These are phyloP conservation scores for Iguana delicatissima DNA, from an alignment of 2,797 vertebrate genomes.

Conservation along the genomic window DNA sequence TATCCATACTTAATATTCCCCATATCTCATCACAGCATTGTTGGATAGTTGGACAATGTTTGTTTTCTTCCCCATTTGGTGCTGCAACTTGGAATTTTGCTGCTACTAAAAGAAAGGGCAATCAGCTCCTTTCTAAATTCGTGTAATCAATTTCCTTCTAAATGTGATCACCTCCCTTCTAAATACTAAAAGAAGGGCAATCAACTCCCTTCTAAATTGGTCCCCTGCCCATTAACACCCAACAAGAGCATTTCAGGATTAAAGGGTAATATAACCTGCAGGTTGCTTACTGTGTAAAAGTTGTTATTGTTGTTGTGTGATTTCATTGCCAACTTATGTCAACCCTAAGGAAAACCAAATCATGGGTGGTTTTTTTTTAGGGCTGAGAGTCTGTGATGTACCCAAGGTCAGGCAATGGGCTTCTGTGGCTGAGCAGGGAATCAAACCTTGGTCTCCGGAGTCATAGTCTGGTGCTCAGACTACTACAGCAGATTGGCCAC, in stretches of 20 bases:
- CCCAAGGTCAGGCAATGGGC: too few relatives aligned
- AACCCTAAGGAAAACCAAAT: too few relatives aligned
- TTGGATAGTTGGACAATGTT: constrained; percentile 7
- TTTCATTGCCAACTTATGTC: too few relatives aligned
- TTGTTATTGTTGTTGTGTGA: too few relatives aligned
- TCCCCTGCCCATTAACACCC: not conserved
- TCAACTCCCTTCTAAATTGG: not conserved
- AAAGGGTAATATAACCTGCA: not conserved
- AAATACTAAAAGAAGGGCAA: not conserved
- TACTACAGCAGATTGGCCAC: too few relatives aligned
- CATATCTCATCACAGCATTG: not conserved
- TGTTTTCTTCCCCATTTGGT: not conserved
- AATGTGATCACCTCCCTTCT: not conserved
- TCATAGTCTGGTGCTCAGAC: too few relatives aligned
- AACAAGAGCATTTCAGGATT: not conserved
- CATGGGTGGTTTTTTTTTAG: too few relatives aligned
- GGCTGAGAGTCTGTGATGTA: too few relatives aligned
- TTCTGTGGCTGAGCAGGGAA: too few relatives aligned
- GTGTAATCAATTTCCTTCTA: not conserved
- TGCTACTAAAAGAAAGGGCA: constrained; percentile 4
- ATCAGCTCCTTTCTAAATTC: constrained; percentile 11
- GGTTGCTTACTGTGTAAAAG: not conserved
- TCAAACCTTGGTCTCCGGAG: too few relatives aligned
- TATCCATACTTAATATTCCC: constrained; percentile 17
- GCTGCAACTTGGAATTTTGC: constrained; percentile 9